Conservation (phyloP, 2,113 vertebrate genomes). For the Anas platyrhynchos region DNA sequence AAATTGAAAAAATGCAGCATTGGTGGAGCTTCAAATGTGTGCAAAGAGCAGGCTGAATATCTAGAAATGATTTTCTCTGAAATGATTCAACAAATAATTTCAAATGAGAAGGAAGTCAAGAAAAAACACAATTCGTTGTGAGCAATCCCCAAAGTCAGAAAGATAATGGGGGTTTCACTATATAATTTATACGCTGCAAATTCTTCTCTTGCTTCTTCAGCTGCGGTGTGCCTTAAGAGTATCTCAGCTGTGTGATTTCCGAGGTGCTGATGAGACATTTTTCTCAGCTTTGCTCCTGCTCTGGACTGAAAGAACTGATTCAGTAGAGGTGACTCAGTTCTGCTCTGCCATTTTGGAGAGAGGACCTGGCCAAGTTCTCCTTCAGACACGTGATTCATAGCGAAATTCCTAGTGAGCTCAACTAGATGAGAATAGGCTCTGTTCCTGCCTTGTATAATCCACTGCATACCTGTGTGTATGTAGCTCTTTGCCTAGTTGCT, state of each 20-base stretch:
- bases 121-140: neutral
- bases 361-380: neutral
- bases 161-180: neutral
- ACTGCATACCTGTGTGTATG: neutral
- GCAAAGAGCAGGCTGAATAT: neutral
- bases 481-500: neutral
- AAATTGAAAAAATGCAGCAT: neutral
- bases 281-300: neutral
- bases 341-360: neutral
- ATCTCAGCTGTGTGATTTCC: neutral
- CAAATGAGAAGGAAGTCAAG: neutral
- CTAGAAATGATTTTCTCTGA: neutral
- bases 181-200: neutral
- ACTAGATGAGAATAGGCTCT: neutral
- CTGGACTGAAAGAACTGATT: neutral
- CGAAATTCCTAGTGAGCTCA: neutral
- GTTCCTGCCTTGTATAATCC: neutral
- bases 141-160: neutral
- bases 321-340: neutral
- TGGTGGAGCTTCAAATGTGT: rapidly evolving
- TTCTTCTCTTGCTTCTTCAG: neutral
- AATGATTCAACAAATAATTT: neutral
- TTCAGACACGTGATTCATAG: neutral
- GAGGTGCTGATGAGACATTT: constrained; percentile 13
- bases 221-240: neutral